These are phyloP conservation scores for Eupithecia subfuscata DNA, from an alignment of 2,888 invertebrate genomes.

Conservation along the genomic window DNA sequence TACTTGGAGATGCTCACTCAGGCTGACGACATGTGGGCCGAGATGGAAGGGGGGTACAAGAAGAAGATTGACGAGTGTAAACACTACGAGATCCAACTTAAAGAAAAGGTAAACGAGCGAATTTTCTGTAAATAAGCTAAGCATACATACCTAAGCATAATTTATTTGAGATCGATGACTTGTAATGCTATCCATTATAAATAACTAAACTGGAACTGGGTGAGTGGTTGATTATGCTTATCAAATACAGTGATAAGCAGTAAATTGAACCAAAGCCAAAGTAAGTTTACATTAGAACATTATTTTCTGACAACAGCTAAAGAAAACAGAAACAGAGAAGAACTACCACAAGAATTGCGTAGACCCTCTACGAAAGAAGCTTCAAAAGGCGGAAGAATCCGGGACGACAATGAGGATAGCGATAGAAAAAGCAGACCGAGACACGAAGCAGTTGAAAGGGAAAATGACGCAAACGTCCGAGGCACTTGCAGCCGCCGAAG, in stretches of 20 bases:
- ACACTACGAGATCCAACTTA: conserved; percentile 74
- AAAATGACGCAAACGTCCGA: conserved; percentile 76
- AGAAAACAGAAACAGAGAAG: conserved; percentile 68
- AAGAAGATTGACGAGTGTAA: conserved; percentile 82
- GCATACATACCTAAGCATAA: too few species aligned
- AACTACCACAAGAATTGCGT: conserved; percentile 81
- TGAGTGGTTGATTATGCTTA: too few species aligned
- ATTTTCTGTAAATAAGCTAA: neutral
- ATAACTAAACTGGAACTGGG: too few species aligned
- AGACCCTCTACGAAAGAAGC: conserved; percentile 79
- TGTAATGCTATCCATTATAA: too few species aligned
- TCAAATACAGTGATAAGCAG: too few species aligned
- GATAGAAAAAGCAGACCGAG: conserved; percentile 82
- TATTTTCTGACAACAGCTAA: conserved; percentile 53
- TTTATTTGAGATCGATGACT: too few species aligned
- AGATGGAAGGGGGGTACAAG: conserved; percentile 87
- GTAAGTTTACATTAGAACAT: neutral
- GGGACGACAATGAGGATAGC: conserved; percentile 82
- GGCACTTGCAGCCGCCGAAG: conserved; percentile 76
- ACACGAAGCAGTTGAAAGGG: conserved; percentile 76
- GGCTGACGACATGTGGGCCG: conserved; percentile 89
- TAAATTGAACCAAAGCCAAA: too few species aligned
- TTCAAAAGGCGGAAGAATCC: conserved; percentile 84
- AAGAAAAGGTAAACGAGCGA: conserved; percentile 72
- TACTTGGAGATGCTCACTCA: conserved; percentile 89